phyloP scores from a whole-genome alignment of 2,113 vertebrate genomes.

The Trachemys scripta region DNA sequence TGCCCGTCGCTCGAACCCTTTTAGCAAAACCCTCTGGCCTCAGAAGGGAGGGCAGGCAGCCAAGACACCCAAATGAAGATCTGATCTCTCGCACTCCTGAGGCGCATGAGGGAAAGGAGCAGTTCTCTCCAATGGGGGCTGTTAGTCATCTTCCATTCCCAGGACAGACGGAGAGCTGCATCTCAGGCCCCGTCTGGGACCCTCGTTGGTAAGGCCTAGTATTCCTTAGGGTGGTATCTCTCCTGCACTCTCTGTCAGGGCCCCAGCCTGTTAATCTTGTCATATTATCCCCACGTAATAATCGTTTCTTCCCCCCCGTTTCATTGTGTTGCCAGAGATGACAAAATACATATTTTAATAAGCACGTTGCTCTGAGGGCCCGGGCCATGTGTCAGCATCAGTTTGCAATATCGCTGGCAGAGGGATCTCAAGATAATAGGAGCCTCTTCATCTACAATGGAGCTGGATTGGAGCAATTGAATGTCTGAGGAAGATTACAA shows the following conservation, averaged over 20 bases:
- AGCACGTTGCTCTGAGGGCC: constrained; percentile 14
- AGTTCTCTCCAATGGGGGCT: neutral
- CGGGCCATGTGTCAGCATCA: constrained; percentile 48
- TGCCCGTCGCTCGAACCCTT: neutral
- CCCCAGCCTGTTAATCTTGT: rapidly evolving
- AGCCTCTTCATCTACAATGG: constrained; percentile 47
- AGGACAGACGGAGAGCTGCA: neutral
- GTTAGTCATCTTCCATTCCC: neutral
- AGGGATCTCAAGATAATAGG: constrained; percentile 58
- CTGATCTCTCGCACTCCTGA: neutral
- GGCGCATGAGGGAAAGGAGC: neutral
- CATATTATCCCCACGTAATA: rapidly evolving
- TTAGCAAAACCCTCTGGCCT: neutral
- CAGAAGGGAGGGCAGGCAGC: neutral
- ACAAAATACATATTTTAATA: neutral
- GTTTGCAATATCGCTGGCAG: constrained; percentile 50
- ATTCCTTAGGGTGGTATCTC: neutral
- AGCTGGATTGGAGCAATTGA: constrained; percentile 59
- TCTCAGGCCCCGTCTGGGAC: neutral
- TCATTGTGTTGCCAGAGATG: rapidly evolving
- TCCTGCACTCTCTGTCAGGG: rapidly evolving
- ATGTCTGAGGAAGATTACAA: constrained; percentile 62
- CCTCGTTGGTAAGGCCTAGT: neutral
- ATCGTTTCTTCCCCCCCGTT: rapidly evolving
- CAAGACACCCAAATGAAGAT: neutral